Conservation (phyloP, 2,888 invertebrate genomes). For the Ephialtes manifestator region DNA sequence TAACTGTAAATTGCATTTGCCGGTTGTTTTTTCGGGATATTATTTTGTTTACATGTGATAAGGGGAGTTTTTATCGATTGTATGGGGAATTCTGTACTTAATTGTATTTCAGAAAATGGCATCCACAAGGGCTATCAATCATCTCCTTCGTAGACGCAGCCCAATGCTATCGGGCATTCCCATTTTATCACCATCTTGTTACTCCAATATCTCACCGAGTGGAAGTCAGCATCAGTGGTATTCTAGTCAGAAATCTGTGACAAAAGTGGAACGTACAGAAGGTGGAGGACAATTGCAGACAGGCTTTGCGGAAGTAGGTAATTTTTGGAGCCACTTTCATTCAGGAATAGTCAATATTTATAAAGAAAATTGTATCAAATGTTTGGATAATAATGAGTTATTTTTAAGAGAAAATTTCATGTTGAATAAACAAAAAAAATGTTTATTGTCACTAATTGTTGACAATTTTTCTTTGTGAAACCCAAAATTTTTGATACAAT, state of each 20-base stretch:
- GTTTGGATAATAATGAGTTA: too few species aligned
- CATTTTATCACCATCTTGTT: conserved; percentile 61
- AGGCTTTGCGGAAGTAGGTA: conserved; percentile 82
- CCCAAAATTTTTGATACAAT: too few species aligned
- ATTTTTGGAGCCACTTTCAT: conserved; percentile 67
- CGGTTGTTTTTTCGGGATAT: background rate
- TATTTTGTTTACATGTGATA: background rate
- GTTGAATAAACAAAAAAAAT: too few species aligned
- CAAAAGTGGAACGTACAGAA: conserved; percentile 72
- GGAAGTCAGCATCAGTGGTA: conserved; percentile 67
- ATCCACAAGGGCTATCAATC: conserved; percentile 74
- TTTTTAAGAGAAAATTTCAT: too few species aligned
- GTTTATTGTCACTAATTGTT: too few species aligned
- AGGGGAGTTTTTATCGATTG: background rate
- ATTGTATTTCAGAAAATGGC: conserved; percentile 77
- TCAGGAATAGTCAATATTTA: background rate
- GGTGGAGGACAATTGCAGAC: conserved; percentile 76
- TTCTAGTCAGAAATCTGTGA: conserved; percentile 74
- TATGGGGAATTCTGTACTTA: background rate
- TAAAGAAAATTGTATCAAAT: too few species aligned
- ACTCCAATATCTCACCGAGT: conserved; percentile 42
- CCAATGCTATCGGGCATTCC: conserved; percentile 64
- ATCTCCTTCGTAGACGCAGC: conserved; percentile 72
- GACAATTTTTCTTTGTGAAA: too few species aligned
- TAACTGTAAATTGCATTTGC: background rate